Evolutionary conservation across 2,888 invertebrate species (phyloP).

Genomic region (Xestia xanthographa): DNA sequence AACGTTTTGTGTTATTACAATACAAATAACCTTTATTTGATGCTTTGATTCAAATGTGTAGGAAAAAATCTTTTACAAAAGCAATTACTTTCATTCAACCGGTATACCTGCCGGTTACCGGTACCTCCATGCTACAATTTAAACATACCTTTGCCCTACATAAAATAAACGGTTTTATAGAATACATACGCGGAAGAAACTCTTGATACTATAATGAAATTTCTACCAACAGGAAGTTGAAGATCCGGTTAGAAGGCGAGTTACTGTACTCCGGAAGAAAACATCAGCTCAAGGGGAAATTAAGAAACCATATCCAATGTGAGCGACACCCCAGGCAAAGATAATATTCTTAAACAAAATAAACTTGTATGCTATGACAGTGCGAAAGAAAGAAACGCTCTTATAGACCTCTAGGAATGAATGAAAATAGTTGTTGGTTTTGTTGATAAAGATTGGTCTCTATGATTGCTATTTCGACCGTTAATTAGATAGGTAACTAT

Average conservation of each 20-base stretch:
- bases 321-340: slow-evolving; percentile 16
- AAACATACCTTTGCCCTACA: background rate
- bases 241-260: slow-evolving; percentile 54
- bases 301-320: slow-evolving; percentile 38
- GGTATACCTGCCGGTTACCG: too few species aligned
- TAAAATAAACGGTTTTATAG: background rate
- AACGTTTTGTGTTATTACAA: background rate
- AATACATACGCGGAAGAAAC: background rate
- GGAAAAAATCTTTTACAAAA: background rate
- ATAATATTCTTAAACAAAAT: slow-evolving; percentile 9
- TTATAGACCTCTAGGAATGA: too few species aligned
- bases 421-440: slow-evolving; percentile 7
- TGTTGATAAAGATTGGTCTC: background rate
- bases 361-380: slow-evolving; percentile 1
- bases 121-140: background rate
- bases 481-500: background rate
- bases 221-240: slow-evolving; percentile 47
- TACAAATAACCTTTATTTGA: background rate
- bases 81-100: background rate
- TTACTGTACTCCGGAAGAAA: slow-evolving; percentile 44
- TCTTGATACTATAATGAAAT: slow-evolving; percentile 35
- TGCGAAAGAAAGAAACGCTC: background rate
- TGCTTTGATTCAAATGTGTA: slow-evolving; percentile 8
- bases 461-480: background rate
- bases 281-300: slow-evolving; percentile 57